Evolutionary conservation across 2,888 invertebrate genomes (phyloP).

Genomic region (Stenolophus ochropezus): DNA sequence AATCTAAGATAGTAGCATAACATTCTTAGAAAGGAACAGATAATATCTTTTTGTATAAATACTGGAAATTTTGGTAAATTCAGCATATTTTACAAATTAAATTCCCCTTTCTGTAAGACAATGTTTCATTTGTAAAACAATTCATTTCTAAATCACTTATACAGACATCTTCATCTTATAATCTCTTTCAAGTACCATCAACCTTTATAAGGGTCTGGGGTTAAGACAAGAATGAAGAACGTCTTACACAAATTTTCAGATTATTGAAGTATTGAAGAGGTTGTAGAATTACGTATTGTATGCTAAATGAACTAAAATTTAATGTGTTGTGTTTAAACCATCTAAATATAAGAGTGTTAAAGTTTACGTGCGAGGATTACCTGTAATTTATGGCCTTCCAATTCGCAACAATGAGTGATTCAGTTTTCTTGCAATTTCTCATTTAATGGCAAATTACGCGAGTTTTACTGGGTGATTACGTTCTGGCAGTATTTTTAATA

Average conservation of each 20-base stretch:
- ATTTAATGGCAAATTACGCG: not conserved
- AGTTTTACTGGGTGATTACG: slow-evolving; percentile 13
- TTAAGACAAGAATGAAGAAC: no score
- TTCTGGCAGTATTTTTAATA: not conserved
- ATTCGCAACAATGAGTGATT: not conserved
- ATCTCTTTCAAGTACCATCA: not conserved
- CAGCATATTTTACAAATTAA: no score
- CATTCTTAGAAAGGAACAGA: no score
- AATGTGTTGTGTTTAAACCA: not conserved
- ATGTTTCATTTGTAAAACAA: not conserved
- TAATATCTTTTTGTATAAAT: no score
- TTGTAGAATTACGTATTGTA: not conserved
- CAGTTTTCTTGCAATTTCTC: slow-evolving; percentile 2
- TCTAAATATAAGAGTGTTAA: not conserved
- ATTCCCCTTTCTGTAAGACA: not conserved
- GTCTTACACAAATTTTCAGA: not conserved
- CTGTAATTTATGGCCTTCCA: not conserved
- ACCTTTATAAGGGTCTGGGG: not conserved
- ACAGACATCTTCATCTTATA: not conserved
- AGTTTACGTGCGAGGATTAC: not conserved
- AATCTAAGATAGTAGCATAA: no score
- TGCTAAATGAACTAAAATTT: no score
- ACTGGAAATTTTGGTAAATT: no score
- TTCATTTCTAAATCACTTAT: not conserved
- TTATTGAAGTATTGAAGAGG: not conserved